A percentile compares a stretch with the other conserved stretches of the same genome.
phyloP scores from a whole-genome alignment of 2,888 invertebrate genomes.

The Harpagoxenus sublaevis region DNA sequence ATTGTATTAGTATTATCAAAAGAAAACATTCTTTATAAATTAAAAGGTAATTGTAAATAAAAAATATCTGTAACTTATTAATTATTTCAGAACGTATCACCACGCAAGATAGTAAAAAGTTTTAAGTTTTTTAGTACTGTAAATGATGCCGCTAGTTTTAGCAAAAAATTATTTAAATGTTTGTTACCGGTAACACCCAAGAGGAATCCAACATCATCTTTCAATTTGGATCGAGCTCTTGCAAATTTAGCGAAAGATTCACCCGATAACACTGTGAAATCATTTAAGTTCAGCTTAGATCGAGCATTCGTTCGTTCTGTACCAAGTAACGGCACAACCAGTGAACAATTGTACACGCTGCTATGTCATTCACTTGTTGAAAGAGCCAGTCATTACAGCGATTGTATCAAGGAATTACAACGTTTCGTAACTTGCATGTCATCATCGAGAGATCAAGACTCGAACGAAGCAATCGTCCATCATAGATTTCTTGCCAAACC shows the following conservation, averaged over 20 bases:
- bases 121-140: constrained; percentile 59
- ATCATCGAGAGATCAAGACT: neutral
- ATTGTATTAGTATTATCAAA: neutral
- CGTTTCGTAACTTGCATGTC: constrained; percentile 61
- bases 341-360: constrained; percentile 58
- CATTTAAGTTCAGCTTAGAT: constrained; percentile 47
- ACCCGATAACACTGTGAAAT: constrained; percentile 39
- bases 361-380: constrained; percentile 64
- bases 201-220: constrained; percentile 10
- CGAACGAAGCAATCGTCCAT: neutral
- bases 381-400: constrained; percentile 29
- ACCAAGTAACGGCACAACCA: neutral
- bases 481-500: constrained; percentile 30
- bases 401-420: constrained; percentile 69
- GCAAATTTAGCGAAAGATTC: constrained; percentile 59
- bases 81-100: constrained; percentile 31
- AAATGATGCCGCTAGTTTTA: constrained; percentile 47
- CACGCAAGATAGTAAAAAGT: neutral
- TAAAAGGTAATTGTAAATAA: neutral
- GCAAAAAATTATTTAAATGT: constrained; percentile 58
- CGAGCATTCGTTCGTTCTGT: constrained; percentile 41
- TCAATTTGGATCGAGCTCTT: constrained; percentile 54
- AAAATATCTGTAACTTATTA: constrained; percentile 7
- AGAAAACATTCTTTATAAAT: neutral
- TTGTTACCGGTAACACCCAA: constrained; percentile 2